phyloP scores from a whole-genome alignment of 2,888 invertebrate genomes.

The Dasypolia templi region DNA sequence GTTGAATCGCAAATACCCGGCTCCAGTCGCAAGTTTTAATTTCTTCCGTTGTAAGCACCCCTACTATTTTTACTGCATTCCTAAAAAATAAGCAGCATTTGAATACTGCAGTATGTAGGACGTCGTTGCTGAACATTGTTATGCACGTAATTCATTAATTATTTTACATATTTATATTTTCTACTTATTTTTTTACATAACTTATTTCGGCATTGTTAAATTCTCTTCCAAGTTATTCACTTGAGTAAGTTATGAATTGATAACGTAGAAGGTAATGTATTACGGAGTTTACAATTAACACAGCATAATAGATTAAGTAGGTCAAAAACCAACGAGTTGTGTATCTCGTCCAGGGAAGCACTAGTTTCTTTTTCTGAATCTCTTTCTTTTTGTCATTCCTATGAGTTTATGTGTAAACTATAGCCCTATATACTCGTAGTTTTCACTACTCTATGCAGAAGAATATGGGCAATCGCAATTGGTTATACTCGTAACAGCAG shows the following conservation, averaged over 20 bases:
- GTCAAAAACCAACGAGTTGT: background rate
- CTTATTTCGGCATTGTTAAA: slow-evolving; percentile 25
- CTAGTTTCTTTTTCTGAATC: background rate
- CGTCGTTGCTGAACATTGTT: slow-evolving; percentile 15
- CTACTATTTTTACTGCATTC: background rate
- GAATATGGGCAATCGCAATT: background rate
- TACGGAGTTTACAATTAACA: slow-evolving; percentile 19
- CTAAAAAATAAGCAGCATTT: background rate
- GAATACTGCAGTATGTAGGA: background rate
- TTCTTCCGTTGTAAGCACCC: no score
- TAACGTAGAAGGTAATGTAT: slow-evolving; percentile 10
- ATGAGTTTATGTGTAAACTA: background rate
- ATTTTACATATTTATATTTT: no score
- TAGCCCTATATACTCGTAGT: no score
- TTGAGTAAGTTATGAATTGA: slow-evolving; percentile 29
- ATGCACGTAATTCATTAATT: slow-evolving; percentile 25
- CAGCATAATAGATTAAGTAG: background rate
- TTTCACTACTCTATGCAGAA: background rate
- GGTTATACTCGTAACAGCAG: no score
- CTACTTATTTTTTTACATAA: no score
- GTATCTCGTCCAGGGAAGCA: background rate
- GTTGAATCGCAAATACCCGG: no score
- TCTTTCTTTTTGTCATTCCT: background rate
- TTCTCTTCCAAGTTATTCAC: slow-evolving; percentile 24
- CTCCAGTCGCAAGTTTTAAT: no score